phyloP scores from a whole-genome alignment of 1,140 invertebrate genomes.

The Euwallacea fornicatus region DNA sequence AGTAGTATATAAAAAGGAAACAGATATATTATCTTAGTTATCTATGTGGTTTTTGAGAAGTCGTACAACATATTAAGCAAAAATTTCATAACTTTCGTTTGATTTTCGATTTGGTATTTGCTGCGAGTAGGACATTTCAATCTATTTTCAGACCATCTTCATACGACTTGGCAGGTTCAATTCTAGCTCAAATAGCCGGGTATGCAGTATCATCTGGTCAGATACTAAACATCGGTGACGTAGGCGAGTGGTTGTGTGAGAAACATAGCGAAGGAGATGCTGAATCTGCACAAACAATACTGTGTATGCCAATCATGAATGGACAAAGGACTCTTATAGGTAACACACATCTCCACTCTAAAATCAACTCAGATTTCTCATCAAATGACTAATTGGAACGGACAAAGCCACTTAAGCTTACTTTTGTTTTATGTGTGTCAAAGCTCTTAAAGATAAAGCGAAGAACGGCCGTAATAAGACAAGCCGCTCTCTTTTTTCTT shows the following conservation, averaged over 20 bases:
- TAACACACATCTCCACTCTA: constrained; percentile 13
- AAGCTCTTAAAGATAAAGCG: not conserved
- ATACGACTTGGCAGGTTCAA: constrained; percentile 59
- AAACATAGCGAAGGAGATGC: constrained; percentile 61
- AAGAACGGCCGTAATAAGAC: not conserved
- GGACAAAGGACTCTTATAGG: constrained; percentile 65
- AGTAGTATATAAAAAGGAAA: no score
- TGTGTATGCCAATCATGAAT: constrained; percentile 91
- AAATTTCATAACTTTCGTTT: no score
- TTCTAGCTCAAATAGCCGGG: constrained; percentile 72
- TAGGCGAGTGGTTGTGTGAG: constrained; percentile 68
- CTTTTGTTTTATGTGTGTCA: not conserved
- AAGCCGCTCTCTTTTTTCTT: constrained; percentile 6
- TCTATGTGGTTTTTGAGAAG: no score
- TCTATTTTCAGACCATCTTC: constrained; percentile 54
- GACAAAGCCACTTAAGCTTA: no score
- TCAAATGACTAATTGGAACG: no score
- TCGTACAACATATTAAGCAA: no score
- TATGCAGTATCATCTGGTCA: constrained; percentile 82
- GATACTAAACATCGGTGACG: constrained; percentile 81
- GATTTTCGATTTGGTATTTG: no score
- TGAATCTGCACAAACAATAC: constrained; percentile 70
- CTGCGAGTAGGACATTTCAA: not conserved
- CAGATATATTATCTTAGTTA: no score
- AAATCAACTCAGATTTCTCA: no score